Base-by-base conservation (phyloP, 1,140 invertebrate species). In the Drosophila persimilis region DNA sequence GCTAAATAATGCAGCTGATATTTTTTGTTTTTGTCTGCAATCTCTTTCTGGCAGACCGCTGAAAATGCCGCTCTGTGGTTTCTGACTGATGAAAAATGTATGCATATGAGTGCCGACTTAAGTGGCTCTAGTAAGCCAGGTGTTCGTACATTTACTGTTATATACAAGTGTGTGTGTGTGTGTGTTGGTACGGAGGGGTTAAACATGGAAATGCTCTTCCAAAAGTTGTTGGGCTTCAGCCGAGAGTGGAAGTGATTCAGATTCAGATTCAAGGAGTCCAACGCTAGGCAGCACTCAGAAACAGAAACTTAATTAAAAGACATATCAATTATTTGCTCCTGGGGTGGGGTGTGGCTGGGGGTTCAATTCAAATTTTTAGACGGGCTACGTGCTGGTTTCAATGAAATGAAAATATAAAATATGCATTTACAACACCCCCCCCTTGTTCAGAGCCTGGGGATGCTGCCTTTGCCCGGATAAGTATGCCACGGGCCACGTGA, bases 371-470 rank as follows among this genome's bases (percentile, higher is more conserved):
- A 73, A 64, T 57, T 51, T 47, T 54, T 9, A 66, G 76, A 54
- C 50, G 56, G 60, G 31, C 57, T 77, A 85, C 83, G 70, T 81
- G 83, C 76, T 53, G 73, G 81, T 85, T 85, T 85, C 81, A 85
- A 88, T 85, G 81, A 85, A 85, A 85, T 85, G 81, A 85, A 85
- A 85, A 85, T 85, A 85, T 85, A 78, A 85, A 85, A 85, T 85
- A 85, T 85, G 77, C 81, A 85, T 86, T 85, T 85, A 81, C 83
- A 74, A 62, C 73, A 74, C 24, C 62, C 46, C 56, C 50, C 52
- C 45, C 39, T 47, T 47, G 31, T 39, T 31, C 4, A 13, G 15
- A 35, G 15, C 13, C 44, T 8, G 17, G 17, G 29, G 66, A 29
- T 51, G 22, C 20, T 47, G 48, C 51, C 51, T 39, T 51, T 64